Evolutionary conservation across 2,888 invertebrate species (phyloP), one percentile per base, ranked within the genome.

Genomic region (Mactromeris polynyma): DNA sequence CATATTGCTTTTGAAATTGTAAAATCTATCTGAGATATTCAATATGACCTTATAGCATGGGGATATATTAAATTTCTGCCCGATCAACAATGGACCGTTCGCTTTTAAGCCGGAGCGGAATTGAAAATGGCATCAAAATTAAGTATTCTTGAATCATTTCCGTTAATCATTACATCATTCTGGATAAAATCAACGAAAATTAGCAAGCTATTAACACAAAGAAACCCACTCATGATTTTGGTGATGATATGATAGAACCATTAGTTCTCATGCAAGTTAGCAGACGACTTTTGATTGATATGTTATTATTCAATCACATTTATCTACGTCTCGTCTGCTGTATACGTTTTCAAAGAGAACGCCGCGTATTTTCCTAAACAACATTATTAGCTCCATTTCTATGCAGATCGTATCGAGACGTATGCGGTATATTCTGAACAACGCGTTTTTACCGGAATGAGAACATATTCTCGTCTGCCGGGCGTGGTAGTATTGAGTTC

Each of bases 1-100:
- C 54, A 80, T 79, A 83, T 86, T 86, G 86, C 86, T 81, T 84
- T 84, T 84, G 51, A 84, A 84, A 84, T 84, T 84, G 42, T 77
- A 78, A 78, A 84, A 78, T 84, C 33, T 83, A 73, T 83, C 83
- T 42, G 11, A 73, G 33, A 73, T 73, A 83, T 83, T 33, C 73
- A 73, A 83, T 83, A 83, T 73, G 73, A 73, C 73, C 73, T 73
- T 73, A 73, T 17, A 73, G 73, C 33, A 11, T 3, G 17, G 19
- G 31, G 73, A 73, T 73, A 73, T 73, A 73, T 73, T 73, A 73
- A 73, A 73, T 73, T 73, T 36, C 73, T 36, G 73, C 2, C 33
- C 36, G 14, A 36, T 73, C 73, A 36, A 73, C 33, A 36, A 73
- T 73, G 33, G 36, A 73, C 73, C 36, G 73, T 73, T 19, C 73